Percentiles rank a stretch among this genome's conserved stretches.
Conservation (phyloP, 2,113 vertebrate genomes). For the Opisthocomus hoazin region DNA sequence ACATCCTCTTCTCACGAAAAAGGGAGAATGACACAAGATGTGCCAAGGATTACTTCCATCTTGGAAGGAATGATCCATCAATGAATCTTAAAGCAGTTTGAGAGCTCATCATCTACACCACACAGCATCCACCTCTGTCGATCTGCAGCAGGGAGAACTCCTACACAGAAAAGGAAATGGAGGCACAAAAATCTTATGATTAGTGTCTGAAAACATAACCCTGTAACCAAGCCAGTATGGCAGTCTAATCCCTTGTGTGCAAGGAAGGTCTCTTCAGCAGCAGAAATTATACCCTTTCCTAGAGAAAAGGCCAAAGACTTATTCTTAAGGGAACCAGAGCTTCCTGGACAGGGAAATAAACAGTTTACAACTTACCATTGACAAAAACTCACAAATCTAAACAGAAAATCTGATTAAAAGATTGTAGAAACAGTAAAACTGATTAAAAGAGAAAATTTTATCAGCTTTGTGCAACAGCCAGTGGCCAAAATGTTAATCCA, state of each 20-base stretch:
- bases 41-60: background rate
- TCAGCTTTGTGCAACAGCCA: background rate
- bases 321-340: background rate
- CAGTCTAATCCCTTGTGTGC: background rate
- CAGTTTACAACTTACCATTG: background rate
- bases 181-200: background rate
- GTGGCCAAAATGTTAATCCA: background rate
- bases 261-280: background rate
- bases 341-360: background rate
- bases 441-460: background rate
- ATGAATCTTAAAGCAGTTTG: background rate
- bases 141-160: background rate
- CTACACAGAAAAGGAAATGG: background rate
- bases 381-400: background rate
- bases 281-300: background rate
- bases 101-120: background rate
- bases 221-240: background rate
- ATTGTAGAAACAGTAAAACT: background rate
- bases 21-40: background rate
- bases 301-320: background rate
- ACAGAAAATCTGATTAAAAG: background rate
- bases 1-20: background rate
- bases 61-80: background rate
- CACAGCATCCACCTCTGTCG: background rate
- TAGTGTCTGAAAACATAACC: background rate